phyloP scores from a whole-genome alignment of 2,797 vertebrate species.

The Prionace glauca region DNA sequence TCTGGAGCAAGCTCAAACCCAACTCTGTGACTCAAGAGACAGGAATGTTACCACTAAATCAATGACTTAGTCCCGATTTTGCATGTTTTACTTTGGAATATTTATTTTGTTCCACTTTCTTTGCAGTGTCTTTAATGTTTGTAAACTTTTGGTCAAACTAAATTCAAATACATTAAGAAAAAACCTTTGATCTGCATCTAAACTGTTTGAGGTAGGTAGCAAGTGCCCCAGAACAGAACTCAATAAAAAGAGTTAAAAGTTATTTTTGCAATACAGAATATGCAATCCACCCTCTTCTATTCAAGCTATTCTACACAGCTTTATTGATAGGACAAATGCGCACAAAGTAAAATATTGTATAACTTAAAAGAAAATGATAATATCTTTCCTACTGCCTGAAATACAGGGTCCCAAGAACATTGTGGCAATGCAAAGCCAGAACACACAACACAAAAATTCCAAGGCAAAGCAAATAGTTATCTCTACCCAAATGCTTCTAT shows the following conservation, averaged over 20 bases:
- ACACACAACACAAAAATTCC: not conserved
- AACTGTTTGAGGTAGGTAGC: not conserved
- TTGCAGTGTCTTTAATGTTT: not conserved
- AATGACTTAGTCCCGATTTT: not conserved
- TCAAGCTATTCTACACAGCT: not conserved
- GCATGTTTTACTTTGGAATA: not conserved
- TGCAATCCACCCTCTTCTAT: not conserved
- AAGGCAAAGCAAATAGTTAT: not conserved
- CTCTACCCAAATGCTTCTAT: not conserved
- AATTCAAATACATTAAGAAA: not conserved
- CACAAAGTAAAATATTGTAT: not conserved
- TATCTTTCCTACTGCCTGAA: not conserved
- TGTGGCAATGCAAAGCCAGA: not conserved
- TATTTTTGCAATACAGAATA: not conserved
- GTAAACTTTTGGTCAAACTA: not conserved
- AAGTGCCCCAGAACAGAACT: not conserved
- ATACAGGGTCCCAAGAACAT: no score
- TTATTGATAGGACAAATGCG: not conserved
- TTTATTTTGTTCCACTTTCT: not conserved
- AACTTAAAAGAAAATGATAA: not conserved
- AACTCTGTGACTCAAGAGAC: not conserved
- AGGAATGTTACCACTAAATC: not conserved
- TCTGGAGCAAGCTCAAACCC: not conserved
- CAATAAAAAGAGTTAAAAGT: not conserved
- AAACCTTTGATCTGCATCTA: not conserved